Evolutionary conservation across 2,797 vertebrate species (phyloP), one percentile per base, ranked within the genome.

Genomic region (Sylvia borin): DNA sequence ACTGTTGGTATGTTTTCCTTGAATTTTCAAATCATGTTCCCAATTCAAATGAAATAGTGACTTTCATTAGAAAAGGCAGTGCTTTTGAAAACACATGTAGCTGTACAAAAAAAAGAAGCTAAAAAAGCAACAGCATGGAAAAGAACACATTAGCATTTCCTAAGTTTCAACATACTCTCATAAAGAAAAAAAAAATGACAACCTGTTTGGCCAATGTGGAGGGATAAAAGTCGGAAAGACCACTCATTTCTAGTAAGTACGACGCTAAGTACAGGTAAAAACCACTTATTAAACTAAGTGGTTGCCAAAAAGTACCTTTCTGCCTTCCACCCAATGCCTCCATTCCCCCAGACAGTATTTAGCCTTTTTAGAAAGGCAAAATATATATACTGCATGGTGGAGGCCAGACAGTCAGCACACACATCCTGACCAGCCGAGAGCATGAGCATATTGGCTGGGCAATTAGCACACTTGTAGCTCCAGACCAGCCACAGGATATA

Each of bases 401-500:
- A 92, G 79, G 85, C 92, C 83, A 95, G 93, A 82, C 76, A 93
- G 81, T 71, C 87, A 93, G 94, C 50, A 92, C 88, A 88, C 85
- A 96, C 79, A 84, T 94, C 93, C 90, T 88, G 83, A 86, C 58
- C 55, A 83, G 90, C 61, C 5, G 0, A 76, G 89, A 83, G 61
- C 76, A 65, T 3, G 3, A 81, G 76, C 9, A 0, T 72, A 55
- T 42, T 90, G 92, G 79, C 70, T 81, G 47, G 51, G 76, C 90
- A 86, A 88, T 93, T 86, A 93, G 80, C 36, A 45, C 70, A 75
- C 77, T 95, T 85, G 68, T 14, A 93, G 79, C 85, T 85, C 90
- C 85, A 84, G 83, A 93, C 43, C 40, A 93, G 88, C 90, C 90
- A 92, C 73, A 70, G 95, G 90, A 96, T 96, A 94, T 76, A 95